These are phyloP conservation scores for Drosophila rufa DNA, from an alignment of 1,140 invertebrate species.

Conservation along the genomic window DNA sequence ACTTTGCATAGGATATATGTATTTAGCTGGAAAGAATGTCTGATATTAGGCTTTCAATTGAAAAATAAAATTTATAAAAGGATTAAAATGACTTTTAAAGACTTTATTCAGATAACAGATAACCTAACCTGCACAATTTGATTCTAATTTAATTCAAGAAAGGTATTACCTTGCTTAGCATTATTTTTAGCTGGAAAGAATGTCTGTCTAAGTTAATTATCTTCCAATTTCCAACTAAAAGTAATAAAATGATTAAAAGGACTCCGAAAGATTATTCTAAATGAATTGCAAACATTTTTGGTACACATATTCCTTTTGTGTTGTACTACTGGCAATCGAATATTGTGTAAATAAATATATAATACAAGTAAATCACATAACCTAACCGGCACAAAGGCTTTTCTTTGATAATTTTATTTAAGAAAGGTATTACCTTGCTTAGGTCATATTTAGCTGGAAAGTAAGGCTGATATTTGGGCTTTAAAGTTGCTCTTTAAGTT, in stretches of 20 bases:
- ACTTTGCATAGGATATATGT: no score
- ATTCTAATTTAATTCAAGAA: not conserved
- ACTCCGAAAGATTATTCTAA: no score
- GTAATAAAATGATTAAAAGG: no score
- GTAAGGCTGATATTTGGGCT: not conserved
- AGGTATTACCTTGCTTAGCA: no score
- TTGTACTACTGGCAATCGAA: slow-evolving; percentile 42
- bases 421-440: no score
- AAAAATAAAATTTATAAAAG: no score
- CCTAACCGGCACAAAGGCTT: slow-evolving; percentile 2
- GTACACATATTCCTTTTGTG: no score
- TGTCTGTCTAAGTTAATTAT: not conserved
- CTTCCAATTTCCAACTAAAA: no score
- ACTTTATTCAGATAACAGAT: slow-evolving; percentile 8
- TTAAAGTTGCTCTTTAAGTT: not conserved
- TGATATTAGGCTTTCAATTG: not conserved
- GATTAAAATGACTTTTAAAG: not conserved
- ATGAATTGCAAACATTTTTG: no score
- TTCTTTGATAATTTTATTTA: not conserved
- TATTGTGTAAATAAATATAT: slow-evolving; percentile 49
- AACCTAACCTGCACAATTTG: no score
- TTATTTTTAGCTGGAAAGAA: no score
- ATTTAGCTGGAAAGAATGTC: not conserved
- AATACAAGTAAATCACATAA: slow-evolving; percentile 29
- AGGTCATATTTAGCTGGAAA: not conserved